Conservation (phyloP, 2,113 vertebrate species). For the Tinamus guttatus region DNA sequence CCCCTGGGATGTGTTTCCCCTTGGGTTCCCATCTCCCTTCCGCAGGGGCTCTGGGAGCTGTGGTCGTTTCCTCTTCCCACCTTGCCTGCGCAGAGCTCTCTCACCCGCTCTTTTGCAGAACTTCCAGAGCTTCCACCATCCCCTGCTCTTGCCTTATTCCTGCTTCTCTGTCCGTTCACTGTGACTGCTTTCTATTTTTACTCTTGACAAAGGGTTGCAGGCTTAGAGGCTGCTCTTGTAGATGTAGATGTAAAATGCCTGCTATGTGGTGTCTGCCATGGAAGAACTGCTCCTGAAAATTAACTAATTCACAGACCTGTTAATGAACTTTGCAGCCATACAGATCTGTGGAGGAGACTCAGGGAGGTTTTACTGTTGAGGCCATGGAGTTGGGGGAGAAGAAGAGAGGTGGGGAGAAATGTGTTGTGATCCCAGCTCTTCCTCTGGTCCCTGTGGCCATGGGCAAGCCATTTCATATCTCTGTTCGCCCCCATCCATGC, state of each 20-base stretch:
- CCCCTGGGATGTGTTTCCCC: background rate
- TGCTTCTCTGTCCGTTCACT: background rate
- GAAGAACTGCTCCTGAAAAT: conserved; percentile 42
- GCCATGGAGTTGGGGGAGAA: background rate
- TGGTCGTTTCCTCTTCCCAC: background rate
- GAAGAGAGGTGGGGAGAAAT: background rate
- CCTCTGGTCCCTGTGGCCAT: accelerated
- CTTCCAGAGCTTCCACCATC: background rate
- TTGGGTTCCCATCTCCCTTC: accelerated
- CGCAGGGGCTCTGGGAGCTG: background rate
- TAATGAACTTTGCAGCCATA: background rate
- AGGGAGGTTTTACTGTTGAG: background rate
- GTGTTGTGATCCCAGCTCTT: background rate
- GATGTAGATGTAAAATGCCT: conserved; percentile 52
- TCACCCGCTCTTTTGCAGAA: background rate
- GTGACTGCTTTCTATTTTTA: conserved; percentile 44
- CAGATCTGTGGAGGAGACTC: background rate
- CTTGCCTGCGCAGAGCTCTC: background rate
- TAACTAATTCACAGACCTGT: conserved; percentile 51
- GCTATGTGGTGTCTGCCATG: conserved; percentile 39
- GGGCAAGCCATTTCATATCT: background rate
- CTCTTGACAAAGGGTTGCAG: conserved; percentile 20
- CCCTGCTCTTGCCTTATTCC: background rate
- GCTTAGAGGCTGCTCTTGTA: conserved; percentile 44
- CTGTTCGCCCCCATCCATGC: background rate